Base-by-base conservation (phyloP, 2,888 invertebrate genomes). In the Azorinus chamasolen region DNA sequence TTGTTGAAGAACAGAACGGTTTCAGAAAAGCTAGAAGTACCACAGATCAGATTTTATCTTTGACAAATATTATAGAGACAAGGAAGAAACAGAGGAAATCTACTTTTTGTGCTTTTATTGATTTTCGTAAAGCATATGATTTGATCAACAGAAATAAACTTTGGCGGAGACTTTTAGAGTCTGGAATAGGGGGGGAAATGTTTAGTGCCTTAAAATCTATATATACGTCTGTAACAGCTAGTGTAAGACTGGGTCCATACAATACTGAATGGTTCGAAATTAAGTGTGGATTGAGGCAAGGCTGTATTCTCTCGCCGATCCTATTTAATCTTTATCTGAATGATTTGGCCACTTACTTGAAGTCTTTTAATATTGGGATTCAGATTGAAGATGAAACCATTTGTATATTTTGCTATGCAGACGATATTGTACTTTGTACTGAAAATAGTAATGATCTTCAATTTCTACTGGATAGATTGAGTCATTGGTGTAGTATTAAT, bases 291-390 rank as follows among this genome's bases (percentile, higher is more conserved):
- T 39, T 75, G 1, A 41, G 61, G 12, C 71, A 79, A 25, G 71
- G 79, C 8, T 81, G 77, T 68, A 24, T 68, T 12, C 55, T 81
- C 10, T 81, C 81, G 12, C 77, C 74, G 18, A n/a, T 77, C 4
- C 32, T 81, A 18, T 77, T 77, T 53, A 75, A 78, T 50, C 14
- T 71, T 1, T 74, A 32, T 66, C 63, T 77, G 18, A 73, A 77
- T 65, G 68, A 75, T 54, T 27, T 76, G 12, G 69, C 61, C 14
- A 1, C 25, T 5, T 53, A 64, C 43, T 16, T 80, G 12, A 69
- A 69, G 20, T 18, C 24, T 24, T 53, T 80, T 20, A 24, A 64
- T 25, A 45, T 64, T 16, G 79, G 75, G 18, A 41, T 75, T 12
- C 12, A 39, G 41, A 39, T 71, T 27, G 66, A 59, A 24, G 48